Percentiles rank a stretch among this genome's conserved stretches.
These are phyloP conservation scores for Tenthredo distinguenda DNA, from an alignment of 2,888 invertebrate species.

Conservation along the genomic window DNA sequence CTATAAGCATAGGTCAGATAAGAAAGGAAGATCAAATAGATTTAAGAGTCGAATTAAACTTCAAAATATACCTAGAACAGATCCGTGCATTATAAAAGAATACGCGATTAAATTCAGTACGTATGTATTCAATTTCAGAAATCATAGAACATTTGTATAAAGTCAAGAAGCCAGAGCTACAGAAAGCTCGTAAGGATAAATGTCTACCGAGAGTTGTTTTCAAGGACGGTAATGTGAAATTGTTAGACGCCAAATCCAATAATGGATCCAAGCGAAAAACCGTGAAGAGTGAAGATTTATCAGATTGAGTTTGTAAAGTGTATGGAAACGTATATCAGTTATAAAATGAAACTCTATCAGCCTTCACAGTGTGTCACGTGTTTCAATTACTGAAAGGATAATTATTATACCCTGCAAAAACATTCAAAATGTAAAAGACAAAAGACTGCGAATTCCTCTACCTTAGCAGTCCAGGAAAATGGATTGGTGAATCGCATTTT, in stretches of 20 bases:
- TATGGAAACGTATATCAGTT: background rate
- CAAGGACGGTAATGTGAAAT: conserved; percentile 51
- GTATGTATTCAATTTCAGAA: conserved; percentile 60
- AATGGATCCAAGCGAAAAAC: background rate
- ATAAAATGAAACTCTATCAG: no score
- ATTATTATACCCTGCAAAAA: no score
- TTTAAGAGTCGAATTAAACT: background rate
- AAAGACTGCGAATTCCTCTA: no score
- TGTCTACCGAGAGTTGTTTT: conserved; percentile 67
- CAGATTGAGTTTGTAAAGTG: background rate
- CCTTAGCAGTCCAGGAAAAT: no score
- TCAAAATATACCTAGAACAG: background rate
- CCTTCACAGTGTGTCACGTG: no score
- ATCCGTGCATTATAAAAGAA: background rate
- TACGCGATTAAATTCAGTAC: background rate
- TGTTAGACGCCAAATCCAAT: background rate
- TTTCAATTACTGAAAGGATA: no score
- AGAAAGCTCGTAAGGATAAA: conserved; percentile 56
- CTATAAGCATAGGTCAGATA: background rate
- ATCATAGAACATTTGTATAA: conserved; percentile 63
- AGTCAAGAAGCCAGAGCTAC: conserved; percentile 60
- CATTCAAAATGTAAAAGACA: no score
- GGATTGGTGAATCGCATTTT: no score
- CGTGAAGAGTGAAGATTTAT: background rate
- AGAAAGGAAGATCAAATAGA: conserved; percentile 47